phyloP scores from a whole-genome alignment of 2,888 invertebrate genomes.

The Drosophila incognita region DNA sequence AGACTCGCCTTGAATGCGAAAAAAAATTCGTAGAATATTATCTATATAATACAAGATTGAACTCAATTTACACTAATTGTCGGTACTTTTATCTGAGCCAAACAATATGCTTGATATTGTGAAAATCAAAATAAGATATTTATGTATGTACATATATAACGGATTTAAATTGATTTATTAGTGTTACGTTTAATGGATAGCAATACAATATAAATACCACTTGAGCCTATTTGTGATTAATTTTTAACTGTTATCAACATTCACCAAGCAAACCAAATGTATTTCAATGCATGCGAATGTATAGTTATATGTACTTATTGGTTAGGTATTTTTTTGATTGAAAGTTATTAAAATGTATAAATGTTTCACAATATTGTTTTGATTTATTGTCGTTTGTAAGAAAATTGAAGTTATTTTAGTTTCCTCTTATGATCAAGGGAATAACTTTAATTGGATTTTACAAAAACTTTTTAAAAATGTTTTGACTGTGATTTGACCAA shows the following conservation, averaged over 20 bases:
- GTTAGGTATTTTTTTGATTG: conserved; percentile 22
- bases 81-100: conserved; percentile 28
- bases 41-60: conserved; percentile 2
- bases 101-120: conserved; percentile 36
- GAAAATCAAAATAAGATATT: conserved; percentile 28
- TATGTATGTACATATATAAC: conserved; percentile 22
- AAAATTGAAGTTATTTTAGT: not conserved
- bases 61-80: conserved; percentile 56
- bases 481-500: not conserved
- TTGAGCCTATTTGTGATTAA: conserved; percentile 46
- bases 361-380: not conserved
- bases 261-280: conserved; percentile 12
- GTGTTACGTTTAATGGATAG: conserved; percentile 45
- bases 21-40: conserved; percentile 57
- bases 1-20: conserved; percentile 57
- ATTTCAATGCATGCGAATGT: conserved; percentile 1
- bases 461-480: not conserved
- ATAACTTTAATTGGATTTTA: not conserved
- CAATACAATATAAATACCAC: conserved; percentile 9
- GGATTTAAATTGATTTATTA: conserved; percentile 43
- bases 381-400: not conserved
- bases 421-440: not conserved
- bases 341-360: conserved; percentile 6
- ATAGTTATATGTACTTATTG: not conserved
- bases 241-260: conserved; percentile 50